Percentiles rank a stretch among this genome's conserved stretches.
These are phyloP conservation scores for Musca domestica DNA, from an alignment of 1,140 invertebrate species.

Conservation along the genomic window DNA sequence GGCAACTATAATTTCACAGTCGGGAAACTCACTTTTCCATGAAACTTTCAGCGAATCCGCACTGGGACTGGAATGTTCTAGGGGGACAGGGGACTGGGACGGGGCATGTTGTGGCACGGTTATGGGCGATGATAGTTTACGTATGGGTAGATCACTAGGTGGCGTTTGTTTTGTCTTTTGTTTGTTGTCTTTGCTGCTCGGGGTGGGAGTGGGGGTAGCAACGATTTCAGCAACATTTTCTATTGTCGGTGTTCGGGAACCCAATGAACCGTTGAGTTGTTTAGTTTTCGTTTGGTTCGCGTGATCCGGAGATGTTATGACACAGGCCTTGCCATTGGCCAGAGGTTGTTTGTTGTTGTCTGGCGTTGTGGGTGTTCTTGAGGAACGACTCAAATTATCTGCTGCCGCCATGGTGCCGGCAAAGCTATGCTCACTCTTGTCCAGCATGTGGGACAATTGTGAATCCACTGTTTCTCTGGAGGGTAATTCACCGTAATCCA, in stretches of 20 bases:
- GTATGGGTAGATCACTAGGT: too few relatives aligned
- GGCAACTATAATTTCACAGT: conserved; percentile 74
- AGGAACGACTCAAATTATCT: not conserved
- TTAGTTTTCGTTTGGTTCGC: conserved; percentile 20
- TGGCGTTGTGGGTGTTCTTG: conserved; percentile 25
- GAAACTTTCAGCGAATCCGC: conserved; percentile 50
- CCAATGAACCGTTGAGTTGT: conserved; percentile 1
- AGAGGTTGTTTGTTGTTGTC: not conserved
- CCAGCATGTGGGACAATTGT: conserved; percentile 55
- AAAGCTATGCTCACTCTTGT: conserved; percentile 44
- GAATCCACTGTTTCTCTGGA: conserved; percentile 66
- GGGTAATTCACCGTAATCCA: conserved; percentile 63
- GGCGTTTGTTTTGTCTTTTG: too few relatives aligned
- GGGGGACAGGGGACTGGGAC: too few relatives aligned
- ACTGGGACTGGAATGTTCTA: conserved; percentile 31
- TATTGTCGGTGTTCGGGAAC: conserved; percentile 11
- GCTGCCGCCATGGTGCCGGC: conserved; percentile 20
- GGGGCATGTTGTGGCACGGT: too few relatives aligned
- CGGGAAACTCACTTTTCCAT: conserved; percentile 72
- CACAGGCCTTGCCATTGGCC: conserved; percentile 27
- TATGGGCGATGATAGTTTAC: too few relatives aligned
- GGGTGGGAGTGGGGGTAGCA: not conserved
- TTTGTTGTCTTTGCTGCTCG: too few relatives aligned
- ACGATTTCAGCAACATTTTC: not conserved
- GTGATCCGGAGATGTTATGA: conserved; percentile 20